A percentile compares a stretch with the other conserved stretches of the same genome.
Evolutionary conservation across 2,113 vertebrate species (phyloP).

Genomic region (Struthidea cinerea): DNA sequence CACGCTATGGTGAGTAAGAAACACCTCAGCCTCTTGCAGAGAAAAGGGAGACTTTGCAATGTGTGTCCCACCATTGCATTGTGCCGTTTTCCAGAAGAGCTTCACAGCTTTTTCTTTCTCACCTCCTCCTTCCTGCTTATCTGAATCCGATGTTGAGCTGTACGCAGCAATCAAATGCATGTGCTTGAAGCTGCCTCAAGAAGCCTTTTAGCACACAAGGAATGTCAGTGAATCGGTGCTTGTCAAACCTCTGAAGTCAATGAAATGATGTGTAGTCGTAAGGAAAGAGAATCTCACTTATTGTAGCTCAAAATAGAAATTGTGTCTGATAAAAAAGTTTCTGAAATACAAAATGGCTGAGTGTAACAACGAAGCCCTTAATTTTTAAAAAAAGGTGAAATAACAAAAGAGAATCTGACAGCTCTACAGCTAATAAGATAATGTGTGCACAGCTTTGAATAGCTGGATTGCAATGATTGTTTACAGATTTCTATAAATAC

Average conservation of each 20-base stretch:
- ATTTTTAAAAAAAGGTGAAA: background rate
- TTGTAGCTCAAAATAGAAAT: background rate
- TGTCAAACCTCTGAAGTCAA: conserved; percentile 23
- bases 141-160: background rate
- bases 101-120: background rate
- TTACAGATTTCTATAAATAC: conserved; percentile 39
- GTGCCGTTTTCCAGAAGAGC: background rate
- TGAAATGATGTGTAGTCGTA: background rate
- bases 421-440: background rate
- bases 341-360: background rate
- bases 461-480: background rate
- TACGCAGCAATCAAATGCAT: background rate
- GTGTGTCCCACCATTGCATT: background rate
- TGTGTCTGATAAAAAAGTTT: background rate
- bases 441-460: background rate
- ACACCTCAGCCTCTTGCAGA: background rate
- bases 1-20: conserved; percentile 83
- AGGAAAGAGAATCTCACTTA: background rate
- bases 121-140: background rate
- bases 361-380: background rate
- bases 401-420: background rate
- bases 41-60: background rate
- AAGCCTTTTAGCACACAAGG: background rate
- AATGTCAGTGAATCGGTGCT: background rate
- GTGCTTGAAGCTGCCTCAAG: background rate